Base-by-base conservation (phyloP, 2,797 vertebrate genomes). In the Cirrhinus molitorella region DNA sequence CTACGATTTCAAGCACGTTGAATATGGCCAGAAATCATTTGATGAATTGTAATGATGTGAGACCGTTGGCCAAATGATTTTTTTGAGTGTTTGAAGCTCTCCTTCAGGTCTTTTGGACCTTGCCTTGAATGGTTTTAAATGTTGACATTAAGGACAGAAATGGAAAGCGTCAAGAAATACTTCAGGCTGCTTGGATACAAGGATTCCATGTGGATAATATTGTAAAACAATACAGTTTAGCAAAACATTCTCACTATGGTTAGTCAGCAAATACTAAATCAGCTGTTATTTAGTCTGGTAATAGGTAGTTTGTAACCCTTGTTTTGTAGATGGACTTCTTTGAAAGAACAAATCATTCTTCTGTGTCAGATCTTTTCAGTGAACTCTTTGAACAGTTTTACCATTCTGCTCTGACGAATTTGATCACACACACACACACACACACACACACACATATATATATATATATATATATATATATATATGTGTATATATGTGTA, bases 11-110 rank as follows among this genome's bases (percentile, higher is more conserved):
- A 66, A 25, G 8, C 68, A 63, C 1, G 43, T 25, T 19, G 16
- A 73, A 72, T 37, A 49, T 1, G 1, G 49, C 68, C 43, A 73
- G 43, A 49, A 81, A 75, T 67, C 12, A 19, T 31, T 65, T 67
- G 72, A 67, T 34, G 12, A 45, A 83, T 83, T 53, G n/a, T 47
- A 83, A 76, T 83, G 61, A 76, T 45, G 72, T n/a, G n/a, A 67
- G 71, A 83, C 8, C 13, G 67, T 66, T 76, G 61, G 61, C 61
- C 49, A 83, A 83, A 76, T 75, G 1, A 45, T 74, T 74, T 59
- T 59, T 59, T 19, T 61, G 37, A 51, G 31, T 55, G 47, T 70
- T 80, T 80, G 66, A 70, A 70, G 51, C 45, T 25, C 25, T 73
- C 19, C 14, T 53, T 66, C 34, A 31, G 80, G 59, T 75, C 31